A percentile compares a stretch with the other conserved stretches of the same genome.
phyloP scores from a whole-genome alignment of 2,888 invertebrate species.

The Napeogenes inachia region DNA sequence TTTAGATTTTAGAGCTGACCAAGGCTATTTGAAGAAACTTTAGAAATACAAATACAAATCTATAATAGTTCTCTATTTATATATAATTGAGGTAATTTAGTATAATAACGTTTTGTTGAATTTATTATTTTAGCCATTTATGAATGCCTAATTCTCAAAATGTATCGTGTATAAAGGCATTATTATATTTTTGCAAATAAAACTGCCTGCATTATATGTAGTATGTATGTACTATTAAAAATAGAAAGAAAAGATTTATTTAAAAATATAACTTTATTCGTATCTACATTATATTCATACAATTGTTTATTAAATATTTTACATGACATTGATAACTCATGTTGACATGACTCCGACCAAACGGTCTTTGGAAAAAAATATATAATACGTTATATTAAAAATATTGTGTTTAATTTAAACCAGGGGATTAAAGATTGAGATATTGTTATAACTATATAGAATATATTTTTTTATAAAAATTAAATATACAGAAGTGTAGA shows the following conservation, averaged over 20 bases:
- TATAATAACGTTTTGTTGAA: too few relatives aligned
- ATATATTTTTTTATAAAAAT: too few relatives aligned
- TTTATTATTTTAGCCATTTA: too few relatives aligned
- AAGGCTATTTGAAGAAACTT: too few relatives aligned
- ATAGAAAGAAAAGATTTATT: conserved; percentile 29
- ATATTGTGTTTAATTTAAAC: conserved; percentile 9
- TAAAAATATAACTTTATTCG: conserved; percentile 66
- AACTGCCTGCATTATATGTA: background rate
- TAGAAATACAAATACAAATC: too few relatives aligned
- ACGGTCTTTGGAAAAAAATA: conserved; percentile 57
- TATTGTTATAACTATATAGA: background rate
- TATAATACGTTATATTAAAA: conserved; percentile 37
- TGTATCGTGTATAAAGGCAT: too few relatives aligned
- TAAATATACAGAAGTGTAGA: too few relatives aligned
- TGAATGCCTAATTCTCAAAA: too few relatives aligned
- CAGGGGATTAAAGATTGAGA: conserved; percentile 1
- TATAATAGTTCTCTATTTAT: too few relatives aligned
- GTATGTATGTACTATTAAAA: background rate
- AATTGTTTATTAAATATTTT: conserved; percentile 63
- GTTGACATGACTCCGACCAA: conserved; percentile 70
- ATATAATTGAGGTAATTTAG: too few relatives aligned
- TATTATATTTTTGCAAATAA: background rate
- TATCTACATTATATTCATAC: conserved; percentile 71
- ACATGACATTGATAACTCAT: conserved; percentile 60
- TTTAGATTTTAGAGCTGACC: too few relatives aligned